These are phyloP conservation scores for Emydura subglobosa DNA, from an alignment of 2,113 vertebrate species.

Conservation along the genomic window DNA sequence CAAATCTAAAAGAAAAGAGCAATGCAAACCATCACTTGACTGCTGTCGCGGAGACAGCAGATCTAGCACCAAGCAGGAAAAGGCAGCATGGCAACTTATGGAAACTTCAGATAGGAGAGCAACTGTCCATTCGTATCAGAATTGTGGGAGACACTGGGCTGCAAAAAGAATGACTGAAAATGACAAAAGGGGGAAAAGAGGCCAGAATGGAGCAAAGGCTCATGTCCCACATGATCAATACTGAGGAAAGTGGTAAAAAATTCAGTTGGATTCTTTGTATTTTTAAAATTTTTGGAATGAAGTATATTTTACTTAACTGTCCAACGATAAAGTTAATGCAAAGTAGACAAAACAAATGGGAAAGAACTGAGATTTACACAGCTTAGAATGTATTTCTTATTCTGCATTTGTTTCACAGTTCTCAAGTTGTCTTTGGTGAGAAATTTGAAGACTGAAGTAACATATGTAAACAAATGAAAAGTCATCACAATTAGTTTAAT, in stretches of 20 bases:
- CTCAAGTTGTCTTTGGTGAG: constrained; percentile 43
- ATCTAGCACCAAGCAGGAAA: too few species aligned
- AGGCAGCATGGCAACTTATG: too few species aligned
- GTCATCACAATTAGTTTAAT: constrained; percentile 89
- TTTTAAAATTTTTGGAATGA: neutral
- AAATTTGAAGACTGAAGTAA: constrained; percentile 78
- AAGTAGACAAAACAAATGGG: neutral
- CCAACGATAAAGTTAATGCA: neutral
- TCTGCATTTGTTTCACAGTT: neutral
- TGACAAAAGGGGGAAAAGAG: neutral
- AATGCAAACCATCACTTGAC: too few species aligned
- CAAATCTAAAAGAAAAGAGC: too few species aligned
- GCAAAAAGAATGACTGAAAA: neutral
- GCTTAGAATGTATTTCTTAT: neutral
- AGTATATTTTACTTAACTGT: neutral
- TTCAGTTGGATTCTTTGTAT: neutral
- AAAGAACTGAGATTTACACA: neutral
- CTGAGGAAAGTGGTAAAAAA: neutral
- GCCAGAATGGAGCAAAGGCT: neutral
- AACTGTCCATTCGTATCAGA: too few species aligned
- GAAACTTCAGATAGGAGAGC: too few species aligned
- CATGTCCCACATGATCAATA: rapidly evolving
- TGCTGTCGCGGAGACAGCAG: too few species aligned
- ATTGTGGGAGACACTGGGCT: neutral
- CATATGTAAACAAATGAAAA: constrained; percentile 84